phyloP scores from a whole-genome alignment of 2,113 vertebrate genomes.

The Fukomys damarensis region DNA sequence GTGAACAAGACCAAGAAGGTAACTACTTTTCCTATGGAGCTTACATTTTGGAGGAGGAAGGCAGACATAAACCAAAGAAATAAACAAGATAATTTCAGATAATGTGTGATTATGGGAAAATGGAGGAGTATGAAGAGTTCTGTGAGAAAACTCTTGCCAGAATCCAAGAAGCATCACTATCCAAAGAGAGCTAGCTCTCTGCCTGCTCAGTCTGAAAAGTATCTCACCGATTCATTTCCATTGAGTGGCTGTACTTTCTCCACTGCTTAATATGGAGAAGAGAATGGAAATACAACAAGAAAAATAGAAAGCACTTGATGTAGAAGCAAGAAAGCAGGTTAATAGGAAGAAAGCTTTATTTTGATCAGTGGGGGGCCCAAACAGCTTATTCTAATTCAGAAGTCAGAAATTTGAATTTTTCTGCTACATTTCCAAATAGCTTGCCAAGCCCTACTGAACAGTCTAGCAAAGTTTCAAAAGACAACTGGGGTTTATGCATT shows the following conservation, averaged over 20 bases:
- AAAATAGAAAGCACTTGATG: slow-evolving; percentile 89
- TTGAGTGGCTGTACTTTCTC: slow-evolving; percentile 91
- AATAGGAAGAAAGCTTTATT: slow-evolving; percentile 85
- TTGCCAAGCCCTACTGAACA: slow-evolving; percentile 62
- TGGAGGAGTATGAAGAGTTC: slow-evolving; percentile 96
- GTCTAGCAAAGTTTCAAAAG: slow-evolving; percentile 62
- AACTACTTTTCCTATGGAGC: slow-evolving; percentile 60
- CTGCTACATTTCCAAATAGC: slow-evolving; percentile 77
- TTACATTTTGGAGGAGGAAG: slow-evolving; percentile 61
- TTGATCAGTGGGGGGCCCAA: slow-evolving; percentile 66
- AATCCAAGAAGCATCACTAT: slow-evolving; percentile 86
- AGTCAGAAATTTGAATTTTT: slow-evolving; percentile 77
- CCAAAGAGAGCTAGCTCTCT: slow-evolving; percentile 76
- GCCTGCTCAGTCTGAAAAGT: slow-evolving; percentile 73
- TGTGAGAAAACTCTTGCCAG: slow-evolving; percentile 87
- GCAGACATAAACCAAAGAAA: slow-evolving; percentile 57
- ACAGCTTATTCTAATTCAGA: slow-evolving; percentile 76
- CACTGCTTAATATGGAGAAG: slow-evolving; percentile 91
- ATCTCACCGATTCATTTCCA: slow-evolving; percentile 91
- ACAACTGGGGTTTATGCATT: slow-evolving; percentile 55
- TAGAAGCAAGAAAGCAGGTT: slow-evolving; percentile 86
- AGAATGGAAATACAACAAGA: slow-evolving; percentile 90
- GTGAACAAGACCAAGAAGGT: slow-evolving; percentile 45
- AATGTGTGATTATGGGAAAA: slow-evolving; percentile 79
- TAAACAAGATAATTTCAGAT: slow-evolving; percentile 70